These are phyloP conservation scores for Nannospalax galili DNA, from an alignment of 2,113 vertebrate species.

Conservation along the genomic window DNA sequence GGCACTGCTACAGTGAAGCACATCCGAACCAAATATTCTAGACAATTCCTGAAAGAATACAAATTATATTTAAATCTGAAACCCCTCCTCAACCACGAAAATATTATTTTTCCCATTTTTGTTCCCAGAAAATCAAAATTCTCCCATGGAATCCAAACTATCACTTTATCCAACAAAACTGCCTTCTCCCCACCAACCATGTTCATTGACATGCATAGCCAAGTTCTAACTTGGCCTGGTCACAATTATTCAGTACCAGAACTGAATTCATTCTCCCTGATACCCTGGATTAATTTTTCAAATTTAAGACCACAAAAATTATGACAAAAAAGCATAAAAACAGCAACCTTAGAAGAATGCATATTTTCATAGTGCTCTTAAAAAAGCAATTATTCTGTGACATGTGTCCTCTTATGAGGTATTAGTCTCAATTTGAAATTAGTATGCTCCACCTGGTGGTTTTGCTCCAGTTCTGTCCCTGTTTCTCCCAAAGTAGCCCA, in stretches of 20 bases:
- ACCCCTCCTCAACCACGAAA: not conserved
- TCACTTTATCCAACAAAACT: constrained; percentile 1
- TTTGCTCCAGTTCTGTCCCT: constrained; percentile 69
- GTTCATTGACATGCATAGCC: constrained; percentile 16
- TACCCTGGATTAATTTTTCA: constrained; percentile 34
- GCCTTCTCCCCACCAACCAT: constrained; percentile 2
- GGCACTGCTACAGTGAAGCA: not conserved
- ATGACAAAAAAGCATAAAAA: constrained; percentile 45
- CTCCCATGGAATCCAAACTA: constrained; percentile 37
- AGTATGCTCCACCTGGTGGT: constrained; percentile 54
- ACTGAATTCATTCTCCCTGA: not conserved
- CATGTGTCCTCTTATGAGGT: constrained; percentile 20
- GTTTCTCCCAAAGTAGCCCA: constrained; percentile 74
- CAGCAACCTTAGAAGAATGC: not conserved
- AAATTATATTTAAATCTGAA: constrained; percentile 7
- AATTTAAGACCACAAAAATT: constrained; percentile 46
- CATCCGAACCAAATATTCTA: constrained; percentile 40
- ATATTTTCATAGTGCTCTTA: not conserved
- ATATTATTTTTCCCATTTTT: constrained; percentile 26
- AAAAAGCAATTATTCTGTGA: constrained; percentile 57
- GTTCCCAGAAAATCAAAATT: constrained; percentile 24
- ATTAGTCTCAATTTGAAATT: constrained; percentile 64
- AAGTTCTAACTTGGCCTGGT: constrained; percentile 35
- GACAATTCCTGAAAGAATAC: constrained; percentile 40
- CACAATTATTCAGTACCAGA: constrained; percentile 37